These are phyloP conservation scores for Erynnis tages DNA, from an alignment of 2,888 invertebrate species.

Conservation along the genomic window DNA sequence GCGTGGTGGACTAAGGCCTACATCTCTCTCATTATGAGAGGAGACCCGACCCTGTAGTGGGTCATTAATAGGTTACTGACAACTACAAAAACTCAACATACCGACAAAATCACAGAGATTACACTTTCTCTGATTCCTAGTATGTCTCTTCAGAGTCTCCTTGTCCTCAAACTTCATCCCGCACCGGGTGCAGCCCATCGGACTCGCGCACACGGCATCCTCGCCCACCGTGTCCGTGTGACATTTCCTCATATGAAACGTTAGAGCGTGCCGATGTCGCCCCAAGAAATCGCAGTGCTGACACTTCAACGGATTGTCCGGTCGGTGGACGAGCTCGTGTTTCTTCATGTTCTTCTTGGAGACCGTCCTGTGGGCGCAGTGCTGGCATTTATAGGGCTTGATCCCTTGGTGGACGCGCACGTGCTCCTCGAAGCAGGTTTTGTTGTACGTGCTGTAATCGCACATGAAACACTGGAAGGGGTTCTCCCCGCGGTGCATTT, in stretches of 20 bases:
- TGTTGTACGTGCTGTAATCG: slow-evolving; percentile 64
- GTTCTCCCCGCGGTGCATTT: slow-evolving; percentile 56
- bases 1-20: too few species aligned
- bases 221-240: slow-evolving; percentile 9
- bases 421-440: slow-evolving; percentile 60
- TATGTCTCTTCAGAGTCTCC: slow-evolving; percentile 25
- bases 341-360: slow-evolving; percentile 67
- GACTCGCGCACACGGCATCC: too few species aligned
- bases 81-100: too few species aligned
- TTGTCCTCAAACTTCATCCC: slow-evolving; percentile 25
- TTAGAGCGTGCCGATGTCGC: slow-evolving; percentile 41
- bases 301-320: slow-evolving; percentile 57
- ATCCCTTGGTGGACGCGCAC: slow-evolving; percentile 61
- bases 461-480: slow-evolving; percentile 68
- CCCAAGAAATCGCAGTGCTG: slow-evolving; percentile 52
- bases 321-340: slow-evolving; percentile 58
- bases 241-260: slow-evolving; percentile 41
- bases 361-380: slow-evolving; percentile 56
- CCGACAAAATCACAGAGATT: slow-evolving; percentile 34
- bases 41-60: too few species aligned
- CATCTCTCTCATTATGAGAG: too few species aligned
- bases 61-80: too few species aligned
- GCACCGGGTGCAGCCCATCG: slow-evolving; percentile 27
- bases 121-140: slow-evolving; percentile 33
- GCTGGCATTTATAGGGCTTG: slow-evolving; percentile 63